Evolutionary conservation across 2,888 invertebrate genomes (phyloP).

Genomic region (Cordilura impudica): DNA sequence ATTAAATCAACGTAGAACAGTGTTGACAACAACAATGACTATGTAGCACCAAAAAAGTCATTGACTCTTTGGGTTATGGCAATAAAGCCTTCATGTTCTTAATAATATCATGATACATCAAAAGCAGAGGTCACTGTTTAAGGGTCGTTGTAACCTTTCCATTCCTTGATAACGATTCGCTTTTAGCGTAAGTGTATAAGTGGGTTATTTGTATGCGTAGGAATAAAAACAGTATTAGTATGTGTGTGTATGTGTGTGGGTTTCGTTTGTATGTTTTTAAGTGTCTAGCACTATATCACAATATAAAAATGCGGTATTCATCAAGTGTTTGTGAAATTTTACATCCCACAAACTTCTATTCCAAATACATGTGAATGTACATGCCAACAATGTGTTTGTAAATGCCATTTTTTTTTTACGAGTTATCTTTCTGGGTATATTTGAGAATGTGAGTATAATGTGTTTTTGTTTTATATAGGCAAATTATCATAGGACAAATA

Average conservation of each 20-base stretch:
- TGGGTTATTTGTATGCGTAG: too few species aligned
- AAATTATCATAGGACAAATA: conserved; percentile 42
- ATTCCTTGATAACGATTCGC: conserved; percentile 6
- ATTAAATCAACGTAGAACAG: background rate
- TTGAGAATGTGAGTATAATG: conserved; percentile 12
- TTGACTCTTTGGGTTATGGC: conserved; percentile 74
- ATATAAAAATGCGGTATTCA: conserved; percentile 54
- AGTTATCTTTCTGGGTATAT: background rate
- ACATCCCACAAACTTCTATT: conserved; percentile 38
- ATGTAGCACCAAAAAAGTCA: conserved; percentile 70
- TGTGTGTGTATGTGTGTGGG: background rate
- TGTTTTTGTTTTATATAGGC: conserved; percentile 23
- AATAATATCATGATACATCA: conserved; percentile 25
- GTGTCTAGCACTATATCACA: conserved; percentile 15
- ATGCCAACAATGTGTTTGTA: conserved; percentile 30
- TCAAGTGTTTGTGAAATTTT: conserved; percentile 63
- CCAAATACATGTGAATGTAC: background rate
- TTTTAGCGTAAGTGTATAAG: too few species aligned
- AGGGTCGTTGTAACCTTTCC: conserved; percentile 42
- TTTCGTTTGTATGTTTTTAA: background rate
- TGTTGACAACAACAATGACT: background rate
- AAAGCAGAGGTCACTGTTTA: conserved; percentile 49
- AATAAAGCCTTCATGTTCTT: conserved; percentile 60
- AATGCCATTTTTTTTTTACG: conserved; percentile 40
- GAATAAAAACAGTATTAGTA: background rate